phyloP scores from a whole-genome alignment of 2,888 invertebrate genomes.

The Dicycla oo region DNA sequence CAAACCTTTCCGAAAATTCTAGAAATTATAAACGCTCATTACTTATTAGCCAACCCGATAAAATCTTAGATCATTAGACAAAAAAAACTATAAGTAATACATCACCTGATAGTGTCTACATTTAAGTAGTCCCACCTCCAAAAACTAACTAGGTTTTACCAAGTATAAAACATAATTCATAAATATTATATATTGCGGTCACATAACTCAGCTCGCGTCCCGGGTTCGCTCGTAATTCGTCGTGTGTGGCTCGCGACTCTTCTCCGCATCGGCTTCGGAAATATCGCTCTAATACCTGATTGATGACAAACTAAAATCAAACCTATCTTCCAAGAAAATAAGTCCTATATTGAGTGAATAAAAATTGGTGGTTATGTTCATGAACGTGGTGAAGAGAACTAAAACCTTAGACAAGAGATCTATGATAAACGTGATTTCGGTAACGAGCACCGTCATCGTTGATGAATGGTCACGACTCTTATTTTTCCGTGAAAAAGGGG shows the following conservation, averaged over 20 bases:
- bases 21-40: too few relatives aligned
- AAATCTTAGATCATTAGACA: constrained; percentile 19
- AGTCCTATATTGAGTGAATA: constrained; percentile 63
- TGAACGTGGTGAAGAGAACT: constrained; percentile 70
- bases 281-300: constrained; percentile 71
- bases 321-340: constrained; percentile 64
- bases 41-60: too few relatives aligned
- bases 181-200: constrained; percentile 85
- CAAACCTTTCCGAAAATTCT: too few relatives aligned
- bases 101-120: constrained; percentile 45
- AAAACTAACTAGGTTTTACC: constrained; percentile 74
- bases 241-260: constrained; percentile 89
- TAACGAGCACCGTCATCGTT: constrained; percentile 85
- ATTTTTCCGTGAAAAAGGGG: constrained; percentile 83
- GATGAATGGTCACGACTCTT: constrained; percentile 85
- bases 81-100: constrained; percentile 17
- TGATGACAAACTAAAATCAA: constrained; percentile 66
- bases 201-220: constrained; percentile 85
- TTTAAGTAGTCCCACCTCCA: constrained; percentile 48
- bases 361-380: constrained; percentile 62
- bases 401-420: constrained; percentile 89
- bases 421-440: constrained; percentile 90
- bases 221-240: constrained; percentile 87
- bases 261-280: constrained; percentile 76
- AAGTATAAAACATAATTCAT: constrained; percentile 82